These are phyloP conservation scores for Oryctes rhinoceros DNA, from an alignment of 1,140 invertebrate species.

Conservation along the genomic window DNA sequence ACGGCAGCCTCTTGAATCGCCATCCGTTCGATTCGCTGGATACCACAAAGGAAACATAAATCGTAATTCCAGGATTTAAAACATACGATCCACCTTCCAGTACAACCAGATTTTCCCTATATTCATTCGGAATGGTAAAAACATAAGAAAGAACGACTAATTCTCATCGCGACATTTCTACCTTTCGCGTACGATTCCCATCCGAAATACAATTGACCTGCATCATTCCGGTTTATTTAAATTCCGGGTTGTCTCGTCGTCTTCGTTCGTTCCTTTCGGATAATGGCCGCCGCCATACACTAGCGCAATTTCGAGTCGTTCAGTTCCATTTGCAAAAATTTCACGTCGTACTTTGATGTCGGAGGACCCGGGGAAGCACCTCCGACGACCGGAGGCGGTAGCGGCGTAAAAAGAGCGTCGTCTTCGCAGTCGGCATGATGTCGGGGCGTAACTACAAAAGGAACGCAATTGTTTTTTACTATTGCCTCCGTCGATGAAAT, in stretches of 20 bases:
- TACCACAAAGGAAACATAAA: too few relatives aligned
- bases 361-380: background rate
- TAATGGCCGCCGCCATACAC: conserved; percentile 11
- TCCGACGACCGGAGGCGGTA: background rate
- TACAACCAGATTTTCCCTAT: too few relatives aligned
- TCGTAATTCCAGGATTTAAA: too few relatives aligned
- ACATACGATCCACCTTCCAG: too few relatives aligned
- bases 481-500: conserved; percentile 29
- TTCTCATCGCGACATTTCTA: background rate
- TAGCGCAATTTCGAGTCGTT: conserved; percentile 14
- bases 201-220: conserved; percentile 31
- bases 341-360: conserved; percentile 35
- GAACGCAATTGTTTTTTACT: conserved; percentile 34
- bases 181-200: background rate
- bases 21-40: too few relatives aligned
- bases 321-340: conserved; percentile 33
- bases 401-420: conserved; percentile 22
- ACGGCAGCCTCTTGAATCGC: too few relatives aligned
- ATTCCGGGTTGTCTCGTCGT: background rate
- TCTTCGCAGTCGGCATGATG: conserved; percentile 1
- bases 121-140: background rate
- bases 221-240: conserved; percentile 19
- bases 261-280: conserved; percentile 8
- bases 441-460: conserved; percentile 23
- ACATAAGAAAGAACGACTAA: background rate